Evolutionary conservation across 2,797 vertebrate genomes (phyloP).

Genomic region (Malacoraja senta): DNA sequence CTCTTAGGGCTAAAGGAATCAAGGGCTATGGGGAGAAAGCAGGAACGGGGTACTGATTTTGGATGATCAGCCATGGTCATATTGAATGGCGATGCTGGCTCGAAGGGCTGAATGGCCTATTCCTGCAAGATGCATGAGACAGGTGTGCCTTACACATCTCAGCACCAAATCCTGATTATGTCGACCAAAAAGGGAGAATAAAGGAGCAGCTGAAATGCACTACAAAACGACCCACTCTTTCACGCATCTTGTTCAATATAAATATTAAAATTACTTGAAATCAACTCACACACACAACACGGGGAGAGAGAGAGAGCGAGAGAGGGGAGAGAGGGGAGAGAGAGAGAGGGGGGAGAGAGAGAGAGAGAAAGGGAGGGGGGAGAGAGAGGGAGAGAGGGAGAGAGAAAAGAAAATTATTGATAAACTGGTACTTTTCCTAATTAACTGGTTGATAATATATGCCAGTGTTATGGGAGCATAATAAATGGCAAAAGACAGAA

Average conservation of each 20-base stretch:
- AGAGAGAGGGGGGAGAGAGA: too few species aligned
- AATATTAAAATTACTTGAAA: conserved; percentile 68
- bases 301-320: conserved; percentile 36
- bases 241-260: conserved; percentile 47
- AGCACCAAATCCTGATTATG: conserved; percentile 14
- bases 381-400: conserved; percentile 39
- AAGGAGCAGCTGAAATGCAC: conserved; percentile 51
- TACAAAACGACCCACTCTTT: conserved; percentile 45
- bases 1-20: too few species aligned
- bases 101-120: too few species aligned
- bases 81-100: too few species aligned
- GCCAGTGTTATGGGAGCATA: neutral
- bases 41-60: too few species aligned
- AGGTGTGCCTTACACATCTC: conserved; percentile 39
- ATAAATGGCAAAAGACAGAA: neutral
- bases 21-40: too few species aligned
- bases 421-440: conserved; percentile 48
- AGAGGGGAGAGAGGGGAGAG: too few species aligned
- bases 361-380: conserved; percentile 9
- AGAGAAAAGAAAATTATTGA: conserved; percentile 44
- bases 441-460: conserved; percentile 4
- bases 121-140: conserved; percentile 41
- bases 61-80: too few species aligned
- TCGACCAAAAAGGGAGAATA: conserved; percentile 42
- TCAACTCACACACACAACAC: conserved; percentile 37